Conservation (phyloP, 2,113 vertebrate genomes). For the Mormyrus iriodes region DNA sequence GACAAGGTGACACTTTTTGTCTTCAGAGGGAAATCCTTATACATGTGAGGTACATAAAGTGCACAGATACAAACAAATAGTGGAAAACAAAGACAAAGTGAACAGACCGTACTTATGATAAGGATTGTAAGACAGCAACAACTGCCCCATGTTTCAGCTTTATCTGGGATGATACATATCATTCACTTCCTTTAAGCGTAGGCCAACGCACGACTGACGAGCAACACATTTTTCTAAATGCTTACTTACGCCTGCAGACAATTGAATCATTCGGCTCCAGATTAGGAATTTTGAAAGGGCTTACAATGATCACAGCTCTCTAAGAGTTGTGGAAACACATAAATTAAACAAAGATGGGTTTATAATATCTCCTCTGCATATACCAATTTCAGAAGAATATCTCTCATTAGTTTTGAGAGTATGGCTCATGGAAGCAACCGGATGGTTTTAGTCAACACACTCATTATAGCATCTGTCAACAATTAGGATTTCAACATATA, state of each 20-base stretch:
- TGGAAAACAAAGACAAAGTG: not conserved
- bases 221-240: not conserved
- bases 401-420: not conserved
- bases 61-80: not conserved
- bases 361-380: not conserved
- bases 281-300: not conserved
- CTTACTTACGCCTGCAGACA: not conserved
- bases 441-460: not conserved
- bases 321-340: not conserved
- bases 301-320: not conserved
- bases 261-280: not conserved
- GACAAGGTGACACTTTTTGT: not conserved
- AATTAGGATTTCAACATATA: conserved; percentile 6
- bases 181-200: not conserved
- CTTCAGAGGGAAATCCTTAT: not conserved
- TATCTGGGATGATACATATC: not conserved
- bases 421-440: not conserved
- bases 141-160: not conserved
- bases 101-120: not conserved
- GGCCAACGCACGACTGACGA: not conserved
- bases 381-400: not conserved
- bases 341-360: not conserved
- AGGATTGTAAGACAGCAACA: not conserved
- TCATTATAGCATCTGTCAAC: not conserved
- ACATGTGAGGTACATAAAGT: not conserved